A percentile compares a stretch with the other conserved stretches of the same genome.
These are phyloP conservation scores for Lepidotrigona ventralis DNA, from an alignment of 1,140 invertebrate genomes.

Conservation along the genomic window DNA sequence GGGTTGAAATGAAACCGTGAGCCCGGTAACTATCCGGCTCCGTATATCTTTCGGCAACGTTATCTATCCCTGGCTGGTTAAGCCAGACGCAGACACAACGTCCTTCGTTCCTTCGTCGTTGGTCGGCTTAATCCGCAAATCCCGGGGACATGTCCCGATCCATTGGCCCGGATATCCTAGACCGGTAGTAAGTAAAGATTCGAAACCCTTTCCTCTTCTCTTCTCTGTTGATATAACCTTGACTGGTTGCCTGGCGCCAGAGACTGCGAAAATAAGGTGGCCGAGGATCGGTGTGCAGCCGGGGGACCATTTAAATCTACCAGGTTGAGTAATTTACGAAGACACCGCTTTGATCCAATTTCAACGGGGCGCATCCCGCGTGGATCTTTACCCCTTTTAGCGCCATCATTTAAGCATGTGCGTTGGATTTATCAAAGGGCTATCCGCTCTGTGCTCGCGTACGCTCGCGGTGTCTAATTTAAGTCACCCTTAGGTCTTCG, in stretches of 20 bases:
- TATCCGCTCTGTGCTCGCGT: neutral
- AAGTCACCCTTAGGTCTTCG: neutral
- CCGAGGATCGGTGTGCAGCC: conserved; percentile 22
- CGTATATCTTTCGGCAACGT: conserved; percentile 51
- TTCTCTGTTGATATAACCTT: conserved; percentile 50
- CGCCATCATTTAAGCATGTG: conserved; percentile 36
- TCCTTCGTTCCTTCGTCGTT: conserved; percentile 31
- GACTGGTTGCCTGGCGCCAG: conserved; percentile 46
- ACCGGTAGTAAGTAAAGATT: conserved; percentile 40
- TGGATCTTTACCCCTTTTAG: conserved; percentile 40
- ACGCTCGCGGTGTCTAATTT: conserved; percentile 31
- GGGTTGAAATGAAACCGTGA: conserved; percentile 43
- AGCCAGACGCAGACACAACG: conserved; percentile 59
- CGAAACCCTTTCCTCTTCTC: conserved; percentile 19
- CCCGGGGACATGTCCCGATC: conserved; percentile 57
- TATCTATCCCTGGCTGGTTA: conserved; percentile 59
- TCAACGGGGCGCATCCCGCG: conserved; percentile 14
- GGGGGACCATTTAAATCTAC: conserved; percentile 31
- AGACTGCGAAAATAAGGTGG: conserved; percentile 26
- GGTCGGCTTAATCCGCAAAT: conserved; percentile 61
- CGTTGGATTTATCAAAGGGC: conserved; percentile 44
- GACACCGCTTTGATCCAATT: conserved; percentile 46
- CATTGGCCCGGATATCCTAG: conserved; percentile 53
- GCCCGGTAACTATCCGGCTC: conserved; percentile 57
- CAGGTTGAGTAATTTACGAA: conserved; percentile 45